These are phyloP conservation scores for Petrocephalus microphthalmus DNA, from an alignment of 2,113 vertebrate genomes.

Conservation along the genomic window DNA sequence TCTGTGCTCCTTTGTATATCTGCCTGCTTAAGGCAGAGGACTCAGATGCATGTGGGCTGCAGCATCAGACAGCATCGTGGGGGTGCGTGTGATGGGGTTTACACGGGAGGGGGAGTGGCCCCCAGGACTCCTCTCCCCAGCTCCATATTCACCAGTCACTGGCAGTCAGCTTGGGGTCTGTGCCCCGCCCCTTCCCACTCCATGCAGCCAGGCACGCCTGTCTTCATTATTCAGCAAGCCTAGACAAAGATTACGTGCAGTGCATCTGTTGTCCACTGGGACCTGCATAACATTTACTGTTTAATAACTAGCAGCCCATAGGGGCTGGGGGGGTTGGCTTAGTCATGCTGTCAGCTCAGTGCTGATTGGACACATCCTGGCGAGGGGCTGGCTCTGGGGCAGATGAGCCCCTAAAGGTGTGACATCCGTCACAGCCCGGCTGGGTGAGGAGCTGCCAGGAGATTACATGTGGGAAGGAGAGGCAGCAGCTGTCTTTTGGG, in stretches of 20 bases:
- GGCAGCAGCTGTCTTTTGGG: too few relatives aligned
- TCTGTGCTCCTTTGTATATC: background rate
- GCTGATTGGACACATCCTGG: slow-evolving; percentile 41
- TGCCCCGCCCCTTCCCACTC: slow-evolving; percentile 16
- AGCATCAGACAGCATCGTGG: background rate
- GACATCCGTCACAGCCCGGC: background rate
- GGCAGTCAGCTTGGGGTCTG: background rate
- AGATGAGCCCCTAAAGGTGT: background rate
- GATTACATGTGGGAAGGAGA: background rate
- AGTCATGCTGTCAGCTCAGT: slow-evolving; percentile 41
- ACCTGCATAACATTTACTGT: slow-evolving; percentile 48
- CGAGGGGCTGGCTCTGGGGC: slow-evolving; percentile 22
- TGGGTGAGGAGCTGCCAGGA: background rate
- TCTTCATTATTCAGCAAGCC: slow-evolving; percentile 42
- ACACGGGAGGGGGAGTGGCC: background rate
- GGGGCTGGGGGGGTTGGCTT: slow-evolving; percentile 34
- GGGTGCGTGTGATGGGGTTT: background rate
- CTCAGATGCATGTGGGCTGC: background rate
- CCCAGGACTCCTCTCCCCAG: background rate
- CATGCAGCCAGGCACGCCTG: slow-evolving; percentile 28
- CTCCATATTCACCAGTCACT: slow-evolving; percentile 14
- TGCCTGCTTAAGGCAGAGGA: background rate
- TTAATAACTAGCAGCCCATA: slow-evolving; percentile 51
- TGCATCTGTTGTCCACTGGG: slow-evolving; percentile 47
- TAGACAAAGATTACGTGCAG: slow-evolving; percentile 43